phyloP scores from a whole-genome alignment of 1,140 invertebrate species.

The Lysiphlebus fabarum region DNA sequence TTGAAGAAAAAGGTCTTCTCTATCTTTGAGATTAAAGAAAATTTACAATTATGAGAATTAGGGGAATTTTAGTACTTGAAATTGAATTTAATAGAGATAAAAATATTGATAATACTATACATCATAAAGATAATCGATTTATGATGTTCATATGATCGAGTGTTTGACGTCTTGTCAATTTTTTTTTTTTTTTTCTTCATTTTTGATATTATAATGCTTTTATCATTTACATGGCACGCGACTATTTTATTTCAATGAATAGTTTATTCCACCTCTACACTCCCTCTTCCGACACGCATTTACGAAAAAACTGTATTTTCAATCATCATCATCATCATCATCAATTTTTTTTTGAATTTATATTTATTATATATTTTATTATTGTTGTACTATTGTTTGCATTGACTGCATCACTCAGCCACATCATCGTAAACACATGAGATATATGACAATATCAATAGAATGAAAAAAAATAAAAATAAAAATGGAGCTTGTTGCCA shows the following conservation, averaged over 20 bases:
- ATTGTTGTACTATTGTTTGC: slow-evolving; percentile 17
- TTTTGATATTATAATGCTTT: slow-evolving; percentile 21
- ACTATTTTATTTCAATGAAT: slow-evolving; percentile 23
- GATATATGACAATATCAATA: slow-evolving; percentile 13
- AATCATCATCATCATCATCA: slow-evolving; percentile 14
- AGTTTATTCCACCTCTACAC: background rate
- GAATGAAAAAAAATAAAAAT: slow-evolving; percentile 16
- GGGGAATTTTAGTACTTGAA: background rate
- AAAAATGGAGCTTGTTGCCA: slow-evolving; percentile 14
- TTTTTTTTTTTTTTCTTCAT: background rate
- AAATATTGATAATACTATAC: too few species aligned
- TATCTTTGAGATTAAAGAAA: slow-evolving; percentile 35
- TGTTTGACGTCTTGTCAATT: background rate
- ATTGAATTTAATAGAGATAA: background rate
- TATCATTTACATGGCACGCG: slow-evolving; percentile 26
- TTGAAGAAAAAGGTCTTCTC: too few species aligned
- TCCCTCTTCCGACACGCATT: slow-evolving; percentile 19
- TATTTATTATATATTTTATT: background rate
- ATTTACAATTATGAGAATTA: slow-evolving; percentile 43
- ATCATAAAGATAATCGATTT: background rate
- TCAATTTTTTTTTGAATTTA: too few species aligned
- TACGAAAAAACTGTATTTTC: slow-evolving; percentile 8
- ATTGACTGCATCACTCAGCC: slow-evolving; percentile 24
- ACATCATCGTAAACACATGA: slow-evolving; percentile 29
- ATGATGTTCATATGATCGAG: background rate